A percentile compares a stretch with the other conserved stretches of the same genome.
Evolutionary conservation across 2,113 vertebrate genomes (phyloP).

Genomic region (Clarias magur): DNA sequence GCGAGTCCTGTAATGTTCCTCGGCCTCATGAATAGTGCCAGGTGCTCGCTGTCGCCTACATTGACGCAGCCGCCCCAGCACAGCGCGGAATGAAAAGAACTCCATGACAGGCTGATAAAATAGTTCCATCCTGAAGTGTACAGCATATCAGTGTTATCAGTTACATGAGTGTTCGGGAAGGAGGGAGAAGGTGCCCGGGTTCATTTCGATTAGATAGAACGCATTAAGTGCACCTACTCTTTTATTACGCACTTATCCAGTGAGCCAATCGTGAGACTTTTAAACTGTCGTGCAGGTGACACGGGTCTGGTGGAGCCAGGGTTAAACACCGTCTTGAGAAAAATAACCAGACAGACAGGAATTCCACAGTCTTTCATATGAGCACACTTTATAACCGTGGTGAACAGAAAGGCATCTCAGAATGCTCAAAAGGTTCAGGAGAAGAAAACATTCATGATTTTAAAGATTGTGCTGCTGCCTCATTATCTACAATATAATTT

Average conservation of each 20-base stretch:
- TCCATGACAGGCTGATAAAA: neutral
- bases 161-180: neutral
- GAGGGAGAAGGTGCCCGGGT: neutral
- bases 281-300: neutral
- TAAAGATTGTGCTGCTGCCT: neutral
- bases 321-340: neutral
- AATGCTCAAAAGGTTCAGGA: neutral
- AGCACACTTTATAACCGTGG: neutral
- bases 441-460: too few species aligned
- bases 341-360: neutral
- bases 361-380: neutral
- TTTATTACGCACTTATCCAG: neutral
- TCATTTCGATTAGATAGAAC: neutral
- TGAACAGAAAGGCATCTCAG: neutral
- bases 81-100: neutral
- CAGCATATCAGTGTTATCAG: neutral
- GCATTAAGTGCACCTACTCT: neutral
- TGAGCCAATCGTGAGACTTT: neutral
- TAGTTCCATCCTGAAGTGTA: neutral
- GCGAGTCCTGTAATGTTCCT: neutral
- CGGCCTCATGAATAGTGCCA: neutral
- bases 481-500: neutral
- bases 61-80: neutral
- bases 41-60: neutral
- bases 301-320: neutral